Evolutionary conservation across 64 coral and sea anemone genomes (phyloP).

Genomic region (Catalaphyllia jardinei): DNA sequence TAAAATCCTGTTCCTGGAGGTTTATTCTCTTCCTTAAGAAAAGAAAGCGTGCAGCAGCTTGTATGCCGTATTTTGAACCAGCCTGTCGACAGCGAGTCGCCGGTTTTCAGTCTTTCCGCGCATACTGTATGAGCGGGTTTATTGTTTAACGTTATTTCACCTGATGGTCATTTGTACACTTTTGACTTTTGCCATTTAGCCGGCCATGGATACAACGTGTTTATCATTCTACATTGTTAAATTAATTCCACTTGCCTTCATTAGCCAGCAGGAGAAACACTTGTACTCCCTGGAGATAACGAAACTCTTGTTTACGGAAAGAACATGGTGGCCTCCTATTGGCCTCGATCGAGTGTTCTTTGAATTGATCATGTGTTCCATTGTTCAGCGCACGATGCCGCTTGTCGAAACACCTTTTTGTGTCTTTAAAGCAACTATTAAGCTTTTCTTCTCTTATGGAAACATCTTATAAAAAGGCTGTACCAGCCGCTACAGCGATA

Average conservation of each 20-base stretch:
- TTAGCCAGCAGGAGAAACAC: slow-evolving; percentile 8
- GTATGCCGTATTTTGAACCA: neutral
- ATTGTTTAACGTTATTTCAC: slow-evolving; percentile 22
- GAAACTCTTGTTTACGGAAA: slow-evolving; percentile 32
- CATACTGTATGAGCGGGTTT: slow-evolving; percentile 9
- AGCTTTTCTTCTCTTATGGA: slow-evolving; percentile 7
- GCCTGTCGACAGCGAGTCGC: neutral
- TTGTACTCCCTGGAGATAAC: slow-evolving; percentile 46
- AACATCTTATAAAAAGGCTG: neutral
- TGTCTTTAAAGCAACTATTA: neutral
- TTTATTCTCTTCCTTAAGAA: neutral
- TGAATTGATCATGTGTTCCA: slow-evolving; percentile 50
- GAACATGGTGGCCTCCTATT: neutral
- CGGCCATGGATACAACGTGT: slow-evolving; percentile 40
- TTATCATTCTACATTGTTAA: slow-evolving; percentile 25
- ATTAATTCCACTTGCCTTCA: slow-evolving; percentile 22
- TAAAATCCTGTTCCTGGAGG: neutral
- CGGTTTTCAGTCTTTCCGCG: neutral
- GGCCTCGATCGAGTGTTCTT: slow-evolving; percentile 14
- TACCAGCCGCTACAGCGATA: neutral
- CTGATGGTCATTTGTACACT: slow-evolving; percentile 43
- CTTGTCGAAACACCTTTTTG: slow-evolving; percentile 33
- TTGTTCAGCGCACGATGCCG: slow-evolving; percentile 31
- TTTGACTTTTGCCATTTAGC: slow-evolving; percentile 27
- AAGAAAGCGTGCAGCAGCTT: neutral